phyloP scores from a whole-genome alignment of 2,888 invertebrate genomes.

The Agrenia bidenticulata region DNA sequence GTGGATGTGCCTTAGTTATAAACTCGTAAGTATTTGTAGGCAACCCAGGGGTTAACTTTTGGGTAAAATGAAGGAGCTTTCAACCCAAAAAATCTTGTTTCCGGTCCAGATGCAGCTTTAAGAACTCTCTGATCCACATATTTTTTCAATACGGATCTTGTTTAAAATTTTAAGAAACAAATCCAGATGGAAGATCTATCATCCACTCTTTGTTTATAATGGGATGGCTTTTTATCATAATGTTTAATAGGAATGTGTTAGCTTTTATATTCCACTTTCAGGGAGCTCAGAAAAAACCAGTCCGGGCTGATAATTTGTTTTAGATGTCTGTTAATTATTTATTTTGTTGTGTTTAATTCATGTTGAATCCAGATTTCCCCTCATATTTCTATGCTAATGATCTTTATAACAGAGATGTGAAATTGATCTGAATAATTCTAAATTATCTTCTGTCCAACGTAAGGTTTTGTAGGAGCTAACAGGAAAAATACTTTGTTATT shows the following conservation, averaged over 20 bases:
- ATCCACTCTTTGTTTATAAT: constrained; percentile 4
- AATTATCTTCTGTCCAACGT: no score
- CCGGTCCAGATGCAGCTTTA: constrained; percentile 52
- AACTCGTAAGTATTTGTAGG: not conserved
- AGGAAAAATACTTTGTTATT: no score
- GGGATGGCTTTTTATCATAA: not conserved
- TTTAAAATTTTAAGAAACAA: not conserved
- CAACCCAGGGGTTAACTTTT: constrained; percentile 36
- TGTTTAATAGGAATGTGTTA: constrained; percentile 1
- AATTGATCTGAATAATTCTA: no score
- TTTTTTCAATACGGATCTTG: constrained; percentile 27
- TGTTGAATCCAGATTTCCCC: no score
- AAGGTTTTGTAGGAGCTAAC: no score
- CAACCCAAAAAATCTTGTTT: constrained; percentile 52
- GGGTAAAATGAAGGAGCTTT: constrained; percentile 50
- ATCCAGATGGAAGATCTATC: not conserved
- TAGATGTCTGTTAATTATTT: no score
- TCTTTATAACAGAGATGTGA: no score
- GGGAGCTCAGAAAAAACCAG: no score
- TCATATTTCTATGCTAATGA: no score
- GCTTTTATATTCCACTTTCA: no score
- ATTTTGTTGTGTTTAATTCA: no score
- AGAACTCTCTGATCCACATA: constrained; percentile 21
- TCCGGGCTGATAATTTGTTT: no score
- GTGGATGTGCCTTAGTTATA: not conserved